These are phyloP conservation scores for Sipha maydis DNA, from an alignment of 2,888 invertebrate genomes.

Conservation along the genomic window DNA sequence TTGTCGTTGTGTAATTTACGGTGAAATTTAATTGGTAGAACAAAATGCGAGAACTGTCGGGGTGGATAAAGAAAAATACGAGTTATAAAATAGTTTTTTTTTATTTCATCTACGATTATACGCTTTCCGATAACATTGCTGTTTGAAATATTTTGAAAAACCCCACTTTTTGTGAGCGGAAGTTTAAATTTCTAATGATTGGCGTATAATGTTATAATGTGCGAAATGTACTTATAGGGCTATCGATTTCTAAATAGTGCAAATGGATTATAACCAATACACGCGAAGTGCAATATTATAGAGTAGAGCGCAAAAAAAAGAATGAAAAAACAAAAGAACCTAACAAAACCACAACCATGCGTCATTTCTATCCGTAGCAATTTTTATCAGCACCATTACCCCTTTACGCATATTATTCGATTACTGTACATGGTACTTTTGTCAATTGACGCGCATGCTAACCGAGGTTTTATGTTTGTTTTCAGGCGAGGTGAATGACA, in stretches of 20 bases:
- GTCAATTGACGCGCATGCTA: not conserved
- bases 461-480: not conserved
- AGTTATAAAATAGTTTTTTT: not conserved
- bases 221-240: no score
- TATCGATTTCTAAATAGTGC: no score
- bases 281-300: no score
- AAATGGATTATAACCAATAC: no score
- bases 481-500: slow-evolving; percentile 55
- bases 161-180: no score
- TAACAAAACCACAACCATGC: no score
- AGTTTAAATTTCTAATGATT: no score
- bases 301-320: no score
- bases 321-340: no score
- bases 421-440: no score
- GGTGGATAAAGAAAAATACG: not conserved
- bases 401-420: not conserved
- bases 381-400: not conserved
- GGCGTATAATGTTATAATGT: no score
- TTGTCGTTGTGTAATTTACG: not conserved
- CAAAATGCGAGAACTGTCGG: not conserved
- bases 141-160: not conserved
- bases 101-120: not conserved
- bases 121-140: not conserved
- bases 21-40: not conserved
- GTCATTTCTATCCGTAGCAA: no score